These are phyloP conservation scores for Augochlora pura DNA, from an alignment of 1,140 invertebrate genomes.

Conservation along the genomic window DNA sequence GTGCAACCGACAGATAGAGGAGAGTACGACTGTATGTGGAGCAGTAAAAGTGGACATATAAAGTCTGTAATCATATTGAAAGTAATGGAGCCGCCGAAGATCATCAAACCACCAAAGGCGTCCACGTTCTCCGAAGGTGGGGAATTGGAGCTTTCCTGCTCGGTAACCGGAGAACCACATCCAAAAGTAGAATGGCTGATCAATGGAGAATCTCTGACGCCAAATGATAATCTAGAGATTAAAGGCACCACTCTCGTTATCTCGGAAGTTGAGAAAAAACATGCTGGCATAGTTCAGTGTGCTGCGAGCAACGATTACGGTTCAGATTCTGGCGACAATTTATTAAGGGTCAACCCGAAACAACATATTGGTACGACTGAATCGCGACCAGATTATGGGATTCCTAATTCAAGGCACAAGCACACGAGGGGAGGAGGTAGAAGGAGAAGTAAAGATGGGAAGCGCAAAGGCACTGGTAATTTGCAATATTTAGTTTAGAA, in stretches of 20 bases:
- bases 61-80: conserved; percentile 76
- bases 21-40: conserved; percentile 78
- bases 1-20: conserved; percentile 73
- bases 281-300: conserved; percentile 94
- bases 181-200: conserved; percentile 91
- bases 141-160: conserved; percentile 84
- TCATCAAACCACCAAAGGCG: conserved; percentile 81
- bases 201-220: conserved; percentile 86
- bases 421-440: conserved; percentile 74
- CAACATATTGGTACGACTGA: conserved; percentile 82
- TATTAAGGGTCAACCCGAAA: conserved; percentile 87
- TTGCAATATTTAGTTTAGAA: background rate
- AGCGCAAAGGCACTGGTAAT: conserved; percentile 76
- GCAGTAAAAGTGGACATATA: conserved; percentile 71
- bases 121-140: conserved; percentile 85
- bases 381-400: conserved; percentile 65
- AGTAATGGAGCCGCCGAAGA: conserved; percentile 82
- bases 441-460: conserved; percentile 77
- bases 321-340: conserved; percentile 82
- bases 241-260: conserved; percentile 83
- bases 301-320: conserved; percentile 92
- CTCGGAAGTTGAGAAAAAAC: conserved; percentile 86
- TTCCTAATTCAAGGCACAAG: conserved; percentile 68
- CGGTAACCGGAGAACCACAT: conserved; percentile 85
- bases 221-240: conserved; percentile 78